A percentile compares a stretch with the other conserved stretches of the same genome.
Conservation (phyloP, 2,888 invertebrate species). For the Heliconius aoede region DNA sequence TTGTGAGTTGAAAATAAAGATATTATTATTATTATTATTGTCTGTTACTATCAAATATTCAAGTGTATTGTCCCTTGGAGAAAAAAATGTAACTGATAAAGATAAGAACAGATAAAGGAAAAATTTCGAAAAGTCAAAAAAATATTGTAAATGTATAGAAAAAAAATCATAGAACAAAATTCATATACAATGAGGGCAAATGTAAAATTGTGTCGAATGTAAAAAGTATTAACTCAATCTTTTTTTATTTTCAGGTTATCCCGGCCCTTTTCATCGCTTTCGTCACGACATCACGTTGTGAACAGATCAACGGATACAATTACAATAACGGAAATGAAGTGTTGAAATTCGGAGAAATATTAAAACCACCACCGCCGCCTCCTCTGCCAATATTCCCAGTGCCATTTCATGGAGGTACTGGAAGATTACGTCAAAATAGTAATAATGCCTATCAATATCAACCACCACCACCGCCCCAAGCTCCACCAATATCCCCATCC, state of each 20-base stretch:
- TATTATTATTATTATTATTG: too few species aligned
- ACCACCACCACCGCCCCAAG: conserved; percentile 60
- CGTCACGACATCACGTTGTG: conserved; percentile 63
- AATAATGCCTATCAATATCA: conserved; percentile 69
- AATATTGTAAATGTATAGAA: too few species aligned
- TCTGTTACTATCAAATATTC: too few species aligned
- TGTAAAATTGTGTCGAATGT: too few species aligned
- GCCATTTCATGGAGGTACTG: conserved; percentile 70
- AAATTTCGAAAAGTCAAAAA: too few species aligned
- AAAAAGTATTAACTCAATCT: not conserved
- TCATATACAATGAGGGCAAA: too few species aligned
- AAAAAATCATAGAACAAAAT: too few species aligned
- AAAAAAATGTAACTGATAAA: too few species aligned
- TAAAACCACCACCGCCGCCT: conserved; percentile 77
- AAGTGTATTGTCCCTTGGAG: too few species aligned
- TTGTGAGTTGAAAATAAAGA: too few species aligned
- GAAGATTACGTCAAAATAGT: conserved; percentile 66
- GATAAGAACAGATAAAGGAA: too few species aligned
- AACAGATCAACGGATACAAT: conserved; percentile 60
- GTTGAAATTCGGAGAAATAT: conserved; percentile 67
- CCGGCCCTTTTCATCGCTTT: conserved; percentile 63
- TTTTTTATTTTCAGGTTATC: conserved; percentile 66
- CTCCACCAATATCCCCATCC: conserved; percentile 50
- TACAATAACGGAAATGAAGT: conserved; percentile 58
- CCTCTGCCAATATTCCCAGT: conserved; percentile 67